A percentile compares a stretch with the other conserved stretches of the same genome.
Evolutionary conservation across 2,888 invertebrate species (phyloP).

Genomic region (Empis livida): DNA sequence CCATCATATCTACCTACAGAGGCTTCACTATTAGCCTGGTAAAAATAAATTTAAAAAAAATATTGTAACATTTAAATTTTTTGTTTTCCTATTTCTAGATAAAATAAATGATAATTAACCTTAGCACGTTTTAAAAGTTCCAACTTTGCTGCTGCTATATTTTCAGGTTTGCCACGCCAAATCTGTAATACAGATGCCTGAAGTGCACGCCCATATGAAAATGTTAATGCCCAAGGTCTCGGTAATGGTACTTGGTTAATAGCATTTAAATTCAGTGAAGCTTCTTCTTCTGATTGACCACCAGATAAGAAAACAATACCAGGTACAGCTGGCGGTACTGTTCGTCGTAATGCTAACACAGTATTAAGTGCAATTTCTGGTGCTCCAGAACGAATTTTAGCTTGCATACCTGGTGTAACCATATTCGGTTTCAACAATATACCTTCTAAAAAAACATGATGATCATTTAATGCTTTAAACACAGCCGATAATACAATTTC

Average conservation of each 20-base stretch:
- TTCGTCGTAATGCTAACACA: constrained; percentile 74
- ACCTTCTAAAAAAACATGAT: constrained; percentile 90
- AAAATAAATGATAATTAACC: constrained; percentile 43
- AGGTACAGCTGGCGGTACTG: constrained; percentile 85
- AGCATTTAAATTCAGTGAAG: constrained; percentile 82
- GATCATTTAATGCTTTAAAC: constrained; percentile 87
- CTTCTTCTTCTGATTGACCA: constrained; percentile 92
- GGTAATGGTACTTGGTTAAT: constrained; percentile 69
- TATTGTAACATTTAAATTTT: neutral
- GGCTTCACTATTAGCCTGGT: no score
- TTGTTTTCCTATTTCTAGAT: neutral
- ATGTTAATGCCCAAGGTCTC: constrained; percentile 89
- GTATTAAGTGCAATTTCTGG: constrained; percentile 78
- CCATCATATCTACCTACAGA: no score
- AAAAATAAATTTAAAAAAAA: no score
- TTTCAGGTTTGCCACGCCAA: constrained; percentile 81
- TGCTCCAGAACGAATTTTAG: constrained; percentile 54
- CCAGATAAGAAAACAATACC: constrained; percentile 90
- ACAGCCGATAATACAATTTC: constrained; percentile 81
- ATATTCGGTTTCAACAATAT: constrained; percentile 96
- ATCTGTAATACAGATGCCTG: constrained; percentile 86
- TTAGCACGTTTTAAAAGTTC: constrained; percentile 80
- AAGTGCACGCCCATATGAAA: constrained; percentile 90
- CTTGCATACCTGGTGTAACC: constrained; percentile 73
- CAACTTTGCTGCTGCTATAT: constrained; percentile 61